Conservation (phyloP, 2,113 vertebrate genomes). For the Gnathonemus longibarbis region DNA sequence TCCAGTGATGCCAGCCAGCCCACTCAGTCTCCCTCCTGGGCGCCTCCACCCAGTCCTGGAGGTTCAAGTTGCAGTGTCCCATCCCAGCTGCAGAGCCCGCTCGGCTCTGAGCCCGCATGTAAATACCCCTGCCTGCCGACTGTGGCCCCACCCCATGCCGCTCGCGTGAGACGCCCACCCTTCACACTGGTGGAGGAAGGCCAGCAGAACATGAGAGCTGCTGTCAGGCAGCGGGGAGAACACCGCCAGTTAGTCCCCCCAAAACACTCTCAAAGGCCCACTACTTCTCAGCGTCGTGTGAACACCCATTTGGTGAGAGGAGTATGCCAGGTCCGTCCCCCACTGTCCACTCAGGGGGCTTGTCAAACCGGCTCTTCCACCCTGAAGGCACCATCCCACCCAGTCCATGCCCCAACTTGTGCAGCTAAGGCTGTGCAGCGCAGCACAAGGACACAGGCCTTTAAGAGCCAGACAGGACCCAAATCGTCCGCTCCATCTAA, state of each 20-base stretch:
- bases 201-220: background rate
- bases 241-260: background rate
- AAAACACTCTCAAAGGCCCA: conserved; percentile 47
- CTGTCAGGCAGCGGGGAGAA: conserved; percentile 25
- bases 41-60: conserved; percentile 25
- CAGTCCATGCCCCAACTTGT: background rate
- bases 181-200: conserved; percentile 31
- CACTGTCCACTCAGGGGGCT: background rate
- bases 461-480: background rate
- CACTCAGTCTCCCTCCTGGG: background rate
- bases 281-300: conserved; percentile 39
- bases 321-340: background rate
- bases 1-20: background rate
- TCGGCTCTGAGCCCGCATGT: conserved; percentile 56
- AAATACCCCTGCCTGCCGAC: conserved; percentile 63
- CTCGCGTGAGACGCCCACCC: conserved; percentile 37
- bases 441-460: background rate
- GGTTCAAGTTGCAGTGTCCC: conserved; percentile 33
- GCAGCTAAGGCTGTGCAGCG: background rate
- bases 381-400: background rate
- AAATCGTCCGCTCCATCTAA: conserved; percentile 29
- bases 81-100: conserved; percentile 42
- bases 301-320: conserved; percentile 35
- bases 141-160: background rate
- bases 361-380: background rate